Conservation (phyloP, 2,888 invertebrate genomes). For the Pogonocherus hispidulus region DNA sequence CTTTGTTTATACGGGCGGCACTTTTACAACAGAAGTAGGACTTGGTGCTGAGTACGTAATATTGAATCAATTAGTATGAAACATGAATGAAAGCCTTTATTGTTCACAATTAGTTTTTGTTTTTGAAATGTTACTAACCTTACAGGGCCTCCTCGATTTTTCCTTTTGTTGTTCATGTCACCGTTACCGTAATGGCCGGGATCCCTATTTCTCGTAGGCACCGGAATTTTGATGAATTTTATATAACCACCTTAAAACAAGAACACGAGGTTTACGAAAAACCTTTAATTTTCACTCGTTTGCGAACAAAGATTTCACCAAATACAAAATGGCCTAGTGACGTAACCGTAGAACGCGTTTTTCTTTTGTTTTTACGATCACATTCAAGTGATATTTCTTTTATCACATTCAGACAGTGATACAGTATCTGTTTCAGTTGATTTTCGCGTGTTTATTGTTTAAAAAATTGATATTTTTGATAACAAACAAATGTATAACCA, state of each 20-base stretch:
- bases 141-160: constrained; percentile 84
- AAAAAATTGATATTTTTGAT: constrained; percentile 55
- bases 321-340: constrained; percentile 69
- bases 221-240: constrained; percentile 82
- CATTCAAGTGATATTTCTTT: constrained; percentile 47
- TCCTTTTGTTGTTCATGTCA: constrained; percentile 86
- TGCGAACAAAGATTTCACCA: constrained; percentile 60
- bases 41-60: neutral
- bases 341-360: constrained; percentile 66
- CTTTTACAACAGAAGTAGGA: too few species aligned
- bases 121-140: constrained; percentile 71
- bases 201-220: constrained; percentile 86
- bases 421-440: constrained; percentile 44
- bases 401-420: constrained; percentile 45
- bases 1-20: neutral
- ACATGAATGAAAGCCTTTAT: neutral
- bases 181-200: constrained; percentile 82
- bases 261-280: constrained; percentile 58
- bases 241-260: constrained; percentile 52
- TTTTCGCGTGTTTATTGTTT: constrained; percentile 48
- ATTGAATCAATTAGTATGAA: neutral
- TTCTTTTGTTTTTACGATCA: constrained; percentile 53
- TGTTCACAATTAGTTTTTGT: constrained; percentile 33
- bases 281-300: constrained; percentile 52
- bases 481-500: constrained; percentile 57